A percentile compares a stretch with the other conserved stretches of the same genome.
Evolutionary conservation across 2,797 vertebrate species (phyloP).

Genomic region (Pseudochirops cupreus): DNA sequence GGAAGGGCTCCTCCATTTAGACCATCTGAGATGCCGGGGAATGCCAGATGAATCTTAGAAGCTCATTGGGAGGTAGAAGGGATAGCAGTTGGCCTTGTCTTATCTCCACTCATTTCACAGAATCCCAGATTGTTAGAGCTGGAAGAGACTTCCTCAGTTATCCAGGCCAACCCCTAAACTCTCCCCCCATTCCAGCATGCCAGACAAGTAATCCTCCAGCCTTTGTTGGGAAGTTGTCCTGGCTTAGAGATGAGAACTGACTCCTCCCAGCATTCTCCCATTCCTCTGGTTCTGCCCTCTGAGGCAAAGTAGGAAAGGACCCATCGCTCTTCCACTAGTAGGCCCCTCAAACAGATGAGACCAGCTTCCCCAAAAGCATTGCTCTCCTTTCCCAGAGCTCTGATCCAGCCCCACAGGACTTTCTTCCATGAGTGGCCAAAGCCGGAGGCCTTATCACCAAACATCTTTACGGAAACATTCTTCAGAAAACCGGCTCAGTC

Average conservation of each 20-base stretch:
- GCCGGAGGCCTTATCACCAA: neutral
- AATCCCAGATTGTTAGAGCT: constrained; percentile 73
- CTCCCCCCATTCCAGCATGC: neutral
- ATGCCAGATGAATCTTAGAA: constrained; percentile 51
- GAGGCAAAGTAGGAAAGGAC: neutral
- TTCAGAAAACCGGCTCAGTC: neutral
- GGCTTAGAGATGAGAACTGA: neutral
- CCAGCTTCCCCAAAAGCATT: neutral
- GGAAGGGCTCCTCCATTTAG: constrained; percentile 49
- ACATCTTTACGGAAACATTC: neutral
- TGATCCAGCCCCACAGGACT: neutral
- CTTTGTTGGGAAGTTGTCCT: neutral
- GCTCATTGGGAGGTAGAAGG: constrained; percentile 65
- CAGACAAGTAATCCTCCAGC: neutral
- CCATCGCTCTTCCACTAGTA: neutral
- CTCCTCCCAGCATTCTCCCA: neutral
- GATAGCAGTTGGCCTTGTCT: constrained; percentile 60
- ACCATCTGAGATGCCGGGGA: constrained; percentile 52
- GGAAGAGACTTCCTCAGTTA: constrained; percentile 67
- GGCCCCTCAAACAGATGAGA: neutral
- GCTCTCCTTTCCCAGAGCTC: neutral
- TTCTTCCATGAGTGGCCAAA: neutral
- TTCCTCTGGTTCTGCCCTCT: neutral
- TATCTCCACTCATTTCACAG: constrained; percentile 64
- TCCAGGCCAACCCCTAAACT: neutral